Base-by-base conservation (phyloP, 1,140 invertebrate species). In the Leptopilina clavipes region DNA sequence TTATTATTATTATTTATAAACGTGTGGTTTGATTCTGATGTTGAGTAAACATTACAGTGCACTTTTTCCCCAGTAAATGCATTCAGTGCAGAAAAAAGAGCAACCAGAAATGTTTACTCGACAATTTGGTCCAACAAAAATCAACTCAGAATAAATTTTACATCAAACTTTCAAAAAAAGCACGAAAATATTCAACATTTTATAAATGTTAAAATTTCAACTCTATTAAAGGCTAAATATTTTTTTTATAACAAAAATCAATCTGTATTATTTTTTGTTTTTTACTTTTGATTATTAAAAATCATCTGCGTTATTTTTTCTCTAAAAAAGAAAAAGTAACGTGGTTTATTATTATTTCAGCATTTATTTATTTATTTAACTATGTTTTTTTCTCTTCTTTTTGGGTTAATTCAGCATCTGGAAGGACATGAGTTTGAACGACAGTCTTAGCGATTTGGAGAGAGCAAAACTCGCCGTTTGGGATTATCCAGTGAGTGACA, bases 401-500 rank as follows among this genome's bases (percentile, higher is more conserved):
- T 89, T 31, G 25, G 1, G 25, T n/a, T n/a, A n/a, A 31, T 31
- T 48, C 85, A 98, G 97, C 83, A 98, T 99, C 80, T 99, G 98
- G 98, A 98, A 98, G 86, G 96, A 98, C 78, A 98, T 99, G 95
- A 98, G 97, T 43, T 90, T 99, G 10, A 98, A 99, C 84, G 98
- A 99, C 87, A 97, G 95, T 74, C 88, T 99, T 17, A 94, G 93
- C 11, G 95, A 97, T 48, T 93, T 97, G 0, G 97, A 99, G 86
- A 90, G 97, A 70, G 96, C 97, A 0, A 97, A 98, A 88, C 87
- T 99, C 12, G 98, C 98, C 0, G 98, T 99, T 0, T 99, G 98
- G 98, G 98, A 99, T 88, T 99, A 99, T 89, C 98, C 98, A 0
- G 97, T 99, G 0, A 98, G 96, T 82, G 98, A 99, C 88, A 99